These are phyloP conservation scores for Hipposideros larvatus DNA, from an alignment of 2,797 vertebrate species.

Conservation along the genomic window DNA sequence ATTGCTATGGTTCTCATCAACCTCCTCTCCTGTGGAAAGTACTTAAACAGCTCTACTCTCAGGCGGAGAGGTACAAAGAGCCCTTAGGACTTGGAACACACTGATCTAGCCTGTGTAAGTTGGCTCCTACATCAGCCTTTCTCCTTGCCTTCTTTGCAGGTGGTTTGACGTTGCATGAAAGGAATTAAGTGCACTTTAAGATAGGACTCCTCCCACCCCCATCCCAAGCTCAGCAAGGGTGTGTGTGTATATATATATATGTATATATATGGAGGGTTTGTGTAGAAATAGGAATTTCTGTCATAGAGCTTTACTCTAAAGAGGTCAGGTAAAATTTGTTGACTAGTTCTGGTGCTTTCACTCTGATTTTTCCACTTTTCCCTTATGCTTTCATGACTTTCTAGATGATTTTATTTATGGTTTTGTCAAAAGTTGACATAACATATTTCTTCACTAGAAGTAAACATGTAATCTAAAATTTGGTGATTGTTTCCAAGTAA, in stretches of 20 bases:
- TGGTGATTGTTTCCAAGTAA: slow-evolving; percentile 14
- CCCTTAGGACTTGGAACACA: background rate
- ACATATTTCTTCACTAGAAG: slow-evolving; percentile 16
- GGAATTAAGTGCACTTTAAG: slow-evolving; percentile 64
- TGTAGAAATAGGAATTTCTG: slow-evolving; percentile 2
- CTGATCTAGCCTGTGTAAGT: background rate
- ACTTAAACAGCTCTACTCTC: slow-evolving; percentile 62
- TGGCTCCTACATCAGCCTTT: background rate
- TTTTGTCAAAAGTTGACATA: slow-evolving; percentile 51
- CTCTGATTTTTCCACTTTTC: background rate
- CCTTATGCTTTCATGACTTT: background rate
- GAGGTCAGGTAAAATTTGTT: slow-evolving; percentile 60
- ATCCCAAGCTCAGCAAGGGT: background rate
- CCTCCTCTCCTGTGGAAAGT: slow-evolving; percentile 61
- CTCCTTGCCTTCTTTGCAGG: slow-evolving; percentile 66
- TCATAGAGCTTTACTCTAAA: background rate
- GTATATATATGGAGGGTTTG: background rate
- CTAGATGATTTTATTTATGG: background rate
- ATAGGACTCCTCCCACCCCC: background rate
- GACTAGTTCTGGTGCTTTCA: background rate
- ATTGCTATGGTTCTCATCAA: slow-evolving; percentile 68
- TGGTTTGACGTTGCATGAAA: slow-evolving; percentile 76
- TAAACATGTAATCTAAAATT: slow-evolving; percentile 2
- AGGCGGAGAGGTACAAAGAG: slow-evolving; percentile 22
- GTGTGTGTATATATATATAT: background rate